Conservation (phyloP, 2,113 vertebrate species). For the Oceanodroma tethys region DNA sequence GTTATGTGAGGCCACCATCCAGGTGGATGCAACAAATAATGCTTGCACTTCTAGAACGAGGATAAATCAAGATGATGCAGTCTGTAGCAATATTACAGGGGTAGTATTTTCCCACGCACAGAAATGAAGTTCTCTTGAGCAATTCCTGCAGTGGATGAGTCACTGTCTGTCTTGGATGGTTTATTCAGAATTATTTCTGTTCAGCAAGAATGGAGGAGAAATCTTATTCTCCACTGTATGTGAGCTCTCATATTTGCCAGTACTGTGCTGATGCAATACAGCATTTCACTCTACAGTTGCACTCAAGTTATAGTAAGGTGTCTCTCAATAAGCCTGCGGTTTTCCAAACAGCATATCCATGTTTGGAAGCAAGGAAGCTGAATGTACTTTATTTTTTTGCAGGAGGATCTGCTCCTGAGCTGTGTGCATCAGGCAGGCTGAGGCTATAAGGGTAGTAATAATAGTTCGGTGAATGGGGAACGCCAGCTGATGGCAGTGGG, state of each 20-base stretch:
- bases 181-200: slow-evolving; percentile 33
- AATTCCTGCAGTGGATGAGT: slow-evolving; percentile 43
- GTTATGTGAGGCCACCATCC: slow-evolving; percentile 20
- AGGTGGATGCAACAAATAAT: slow-evolving; percentile 18
- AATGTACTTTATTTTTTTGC: neutral
- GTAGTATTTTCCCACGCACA: slow-evolving; percentile 22
- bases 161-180: slow-evolving; percentile 45
- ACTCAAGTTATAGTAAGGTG: neutral
- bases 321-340: neutral
- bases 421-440: neutral
- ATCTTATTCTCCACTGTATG: neutral
- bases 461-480: neutral
- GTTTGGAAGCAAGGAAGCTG: neutral
- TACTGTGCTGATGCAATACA: neutral
- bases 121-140: slow-evolving; percentile 48
- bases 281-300: neutral
- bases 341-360: neutral
- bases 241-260: neutral
- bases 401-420: neutral
- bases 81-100: neutral
- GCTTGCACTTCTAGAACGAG: neutral
- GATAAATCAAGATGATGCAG: slow-evolving; percentile 31
- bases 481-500: neutral
- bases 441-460: neutral
- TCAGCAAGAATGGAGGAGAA: neutral